phyloP scores from a whole-genome alignment of 2,113 vertebrate species.

The Aplodontia rufa region DNA sequence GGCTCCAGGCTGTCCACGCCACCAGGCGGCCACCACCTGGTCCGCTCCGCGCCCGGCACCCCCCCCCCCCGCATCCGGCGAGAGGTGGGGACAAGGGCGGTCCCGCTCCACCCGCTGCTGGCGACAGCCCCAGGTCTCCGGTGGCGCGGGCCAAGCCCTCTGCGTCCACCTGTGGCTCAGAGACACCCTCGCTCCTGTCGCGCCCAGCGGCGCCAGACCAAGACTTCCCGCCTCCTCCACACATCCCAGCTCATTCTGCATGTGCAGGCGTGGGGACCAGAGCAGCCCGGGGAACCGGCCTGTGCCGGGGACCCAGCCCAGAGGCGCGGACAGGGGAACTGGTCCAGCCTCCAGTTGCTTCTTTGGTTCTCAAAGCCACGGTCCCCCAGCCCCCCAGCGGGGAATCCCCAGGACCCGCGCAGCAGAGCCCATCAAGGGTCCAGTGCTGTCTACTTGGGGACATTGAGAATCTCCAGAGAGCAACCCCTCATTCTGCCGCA shows the following conservation, averaged over 20 bases:
- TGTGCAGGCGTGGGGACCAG: neutral
- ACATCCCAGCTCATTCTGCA: neutral
- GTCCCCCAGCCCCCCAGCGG: neutral
- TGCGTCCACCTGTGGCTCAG: neutral
- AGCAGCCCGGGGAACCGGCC: neutral
- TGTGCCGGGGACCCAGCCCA: neutral
- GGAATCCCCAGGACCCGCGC: neutral
- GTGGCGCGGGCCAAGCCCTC: neutral
- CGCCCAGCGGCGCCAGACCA: too few relatives aligned
- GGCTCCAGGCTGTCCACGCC: too few relatives aligned
- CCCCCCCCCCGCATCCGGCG: neutral
- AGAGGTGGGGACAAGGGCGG: neutral
- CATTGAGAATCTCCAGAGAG: too few relatives aligned
- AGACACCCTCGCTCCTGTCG: neutral
- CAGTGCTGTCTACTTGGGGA: neutral
- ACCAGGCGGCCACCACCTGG: neutral
- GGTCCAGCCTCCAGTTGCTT: neutral
- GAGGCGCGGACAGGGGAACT: fast-evolving
- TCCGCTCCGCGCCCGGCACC: neutral
- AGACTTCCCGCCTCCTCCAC: neutral
- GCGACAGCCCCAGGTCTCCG: neutral
- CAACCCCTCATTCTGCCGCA: neutral
- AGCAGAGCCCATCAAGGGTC: neutral
- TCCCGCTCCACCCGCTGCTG: neutral
- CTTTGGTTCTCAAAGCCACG: neutral